These are phyloP conservation scores for Decapterus maruadsi DNA, from an alignment of 2,797 vertebrate species.

Conservation along the genomic window DNA sequence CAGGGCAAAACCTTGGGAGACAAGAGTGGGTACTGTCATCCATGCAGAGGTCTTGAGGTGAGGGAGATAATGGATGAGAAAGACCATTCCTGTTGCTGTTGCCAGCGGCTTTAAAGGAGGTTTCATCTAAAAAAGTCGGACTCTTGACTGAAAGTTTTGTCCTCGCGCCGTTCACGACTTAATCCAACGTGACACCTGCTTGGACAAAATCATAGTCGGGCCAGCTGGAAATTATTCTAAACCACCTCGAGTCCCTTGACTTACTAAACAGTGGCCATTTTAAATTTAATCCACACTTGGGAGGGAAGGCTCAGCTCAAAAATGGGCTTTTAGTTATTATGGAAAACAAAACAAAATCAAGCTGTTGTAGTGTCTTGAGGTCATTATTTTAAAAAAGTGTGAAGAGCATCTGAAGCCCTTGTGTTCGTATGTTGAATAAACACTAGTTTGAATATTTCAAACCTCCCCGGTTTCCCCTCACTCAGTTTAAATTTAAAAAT, in stretches of 20 bases:
- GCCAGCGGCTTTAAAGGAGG: constrained; percentile 32
- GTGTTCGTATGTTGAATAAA: not conserved
- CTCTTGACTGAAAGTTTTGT: constrained; percentile 38
- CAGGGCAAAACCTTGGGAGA: constrained; percentile 57
- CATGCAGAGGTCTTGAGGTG: constrained; percentile 52
- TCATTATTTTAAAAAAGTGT: not conserved
- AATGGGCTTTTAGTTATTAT: not conserved
- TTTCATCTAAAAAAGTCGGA: constrained; percentile 35
- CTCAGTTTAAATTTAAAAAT: not conserved
- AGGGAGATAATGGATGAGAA: constrained; percentile 50
- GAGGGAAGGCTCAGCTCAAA: not conserved
- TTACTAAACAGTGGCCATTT: constrained; percentile 13
- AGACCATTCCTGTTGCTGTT: constrained; percentile 5
- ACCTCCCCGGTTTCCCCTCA: not conserved
- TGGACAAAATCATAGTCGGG: constrained; percentile 28
- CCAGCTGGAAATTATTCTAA: constrained; percentile 11
- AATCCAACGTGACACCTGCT: constrained; percentile 22
- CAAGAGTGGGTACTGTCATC: constrained; percentile 54
- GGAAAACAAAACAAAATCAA: not conserved
- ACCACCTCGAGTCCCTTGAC: not conserved
- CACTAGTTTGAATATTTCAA: not conserved
- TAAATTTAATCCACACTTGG: constrained; percentile 14
- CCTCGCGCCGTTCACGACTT: constrained; percentile 33
- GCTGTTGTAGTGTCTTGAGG: not conserved
- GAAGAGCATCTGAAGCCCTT: not conserved